Evolutionary conservation across 2,113 vertebrate species (phyloP).

Genomic region (Butorides virescens): DNA sequence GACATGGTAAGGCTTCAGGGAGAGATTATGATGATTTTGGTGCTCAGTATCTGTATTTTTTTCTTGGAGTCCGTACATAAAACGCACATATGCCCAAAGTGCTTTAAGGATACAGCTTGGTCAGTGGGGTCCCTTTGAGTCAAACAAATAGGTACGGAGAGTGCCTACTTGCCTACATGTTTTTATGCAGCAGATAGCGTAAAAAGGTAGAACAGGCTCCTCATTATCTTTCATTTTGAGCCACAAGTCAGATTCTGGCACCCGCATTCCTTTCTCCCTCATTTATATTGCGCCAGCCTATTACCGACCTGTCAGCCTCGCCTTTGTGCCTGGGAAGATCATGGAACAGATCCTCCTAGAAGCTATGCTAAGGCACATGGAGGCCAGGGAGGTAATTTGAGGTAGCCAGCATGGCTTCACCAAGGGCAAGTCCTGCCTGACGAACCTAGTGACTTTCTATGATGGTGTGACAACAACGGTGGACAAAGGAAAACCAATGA

Average conservation of each 20-base stretch:
- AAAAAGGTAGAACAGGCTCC: neutral
- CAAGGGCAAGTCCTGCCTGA: no score
- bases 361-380: no score
- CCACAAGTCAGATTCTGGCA: neutral
- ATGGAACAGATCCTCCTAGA: no score
- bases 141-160: neutral
- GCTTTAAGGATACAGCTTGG: neutral
- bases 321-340: no score
- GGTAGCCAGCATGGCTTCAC: no score
- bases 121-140: neutral
- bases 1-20: neutral
- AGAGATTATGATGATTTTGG: neutral
- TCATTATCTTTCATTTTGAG: neutral
- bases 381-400: no score
- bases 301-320: no score
- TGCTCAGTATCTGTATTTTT: neutral
- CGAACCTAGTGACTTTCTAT: no score
- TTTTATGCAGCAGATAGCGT: neutral
- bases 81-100: neutral
- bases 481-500: no score
- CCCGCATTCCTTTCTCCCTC: neutral
- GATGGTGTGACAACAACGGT: no score
- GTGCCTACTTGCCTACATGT: neutral
- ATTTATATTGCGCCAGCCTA: neutral
- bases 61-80: neutral